phyloP scores from a whole-genome alignment of 2,888 invertebrate species.

The Nemotelus pantherinus region DNA sequence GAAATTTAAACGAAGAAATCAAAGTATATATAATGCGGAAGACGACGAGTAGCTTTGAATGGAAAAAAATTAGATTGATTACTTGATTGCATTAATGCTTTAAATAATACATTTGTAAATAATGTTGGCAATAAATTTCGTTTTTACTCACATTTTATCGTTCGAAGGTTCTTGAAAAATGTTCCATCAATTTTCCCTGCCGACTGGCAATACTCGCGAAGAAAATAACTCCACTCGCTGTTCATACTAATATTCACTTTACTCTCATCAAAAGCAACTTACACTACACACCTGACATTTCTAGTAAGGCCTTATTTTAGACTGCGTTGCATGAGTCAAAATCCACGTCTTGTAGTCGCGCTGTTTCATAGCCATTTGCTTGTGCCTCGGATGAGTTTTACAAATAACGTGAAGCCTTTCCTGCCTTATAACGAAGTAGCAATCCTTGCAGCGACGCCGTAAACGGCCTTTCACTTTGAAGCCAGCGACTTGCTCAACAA shows the following conservation, averaged over 20 bases:
- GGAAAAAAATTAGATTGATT: neutral
- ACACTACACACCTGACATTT: neutral
- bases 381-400: slow-evolving; percentile 80
- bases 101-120: neutral
- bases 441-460: slow-evolving; percentile 79
- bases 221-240: no score
- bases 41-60: slow-evolving; percentile 50
- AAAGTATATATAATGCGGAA: slow-evolving; percentile 58
- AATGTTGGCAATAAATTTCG: neutral
- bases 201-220: no score
- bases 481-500: slow-evolving; percentile 65
- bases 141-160: neutral
- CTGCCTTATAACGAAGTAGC: slow-evolving; percentile 76
- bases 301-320: slow-evolving; percentile 61
- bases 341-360: slow-evolving; percentile 78
- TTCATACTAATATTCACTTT: no score
- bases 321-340: slow-evolving; percentile 78
- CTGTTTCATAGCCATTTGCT: slow-evolving; percentile 79
- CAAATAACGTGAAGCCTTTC: slow-evolving; percentile 79
- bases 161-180: neutral
- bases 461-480: slow-evolving; percentile 79
- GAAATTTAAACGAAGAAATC: slow-evolving; percentile 63
- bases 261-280: neutral
- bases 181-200: neutral
- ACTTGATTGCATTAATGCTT: neutral